Evolutionary conservation across 2,113 vertebrate species (phyloP), one percentile per base, ranked within the genome.

Genomic region (Strix aluco): DNA sequence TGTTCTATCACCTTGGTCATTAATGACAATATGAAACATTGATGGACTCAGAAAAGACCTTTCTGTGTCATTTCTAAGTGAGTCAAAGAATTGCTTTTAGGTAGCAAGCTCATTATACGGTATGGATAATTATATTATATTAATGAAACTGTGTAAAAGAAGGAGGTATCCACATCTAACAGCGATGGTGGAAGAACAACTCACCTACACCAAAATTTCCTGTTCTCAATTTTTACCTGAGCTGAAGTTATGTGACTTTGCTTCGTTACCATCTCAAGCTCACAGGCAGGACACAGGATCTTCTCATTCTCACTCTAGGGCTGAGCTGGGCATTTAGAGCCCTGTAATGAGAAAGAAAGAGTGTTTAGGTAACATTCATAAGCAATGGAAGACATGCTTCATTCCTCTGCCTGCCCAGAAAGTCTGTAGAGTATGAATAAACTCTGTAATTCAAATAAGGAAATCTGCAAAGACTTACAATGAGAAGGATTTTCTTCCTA

Each of bases 21-120:
- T 94, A 91, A 82, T 87, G 93, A 52, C 83, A 57, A 29, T 49
- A 58, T n/a, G 81, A 96, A 96, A 94, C 78, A 87, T 82, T 73
- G 90, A 95, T 86, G 67, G 87, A 61, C 49, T 36, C 58, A 80
- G 73, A 44, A 72, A 74, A 93, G 55, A 32, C 27, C 40, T 90
- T 62, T 67, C 59, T 66, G 5, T 93, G 63, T 47, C 55, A 74
- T 83, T 92, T 92, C 49, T 34, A 61, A 51, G 88, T n/a, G 40
- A 88, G 46, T 55, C 88, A 85, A 88, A 77, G 36, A 80, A 86
- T 83, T 86, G 54, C 74, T 90, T 81, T 71, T 75, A 72, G 61
- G 61, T 93, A 65, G 54, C 65, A 82, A 75, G 17, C 30, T 93
- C 36, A 10, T 92, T 94, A 47, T 79, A 25, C 54, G 30, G 47